phyloP scores from a whole-genome alignment of 2,797 vertebrate species.

The Lophura swinhoii region DNA sequence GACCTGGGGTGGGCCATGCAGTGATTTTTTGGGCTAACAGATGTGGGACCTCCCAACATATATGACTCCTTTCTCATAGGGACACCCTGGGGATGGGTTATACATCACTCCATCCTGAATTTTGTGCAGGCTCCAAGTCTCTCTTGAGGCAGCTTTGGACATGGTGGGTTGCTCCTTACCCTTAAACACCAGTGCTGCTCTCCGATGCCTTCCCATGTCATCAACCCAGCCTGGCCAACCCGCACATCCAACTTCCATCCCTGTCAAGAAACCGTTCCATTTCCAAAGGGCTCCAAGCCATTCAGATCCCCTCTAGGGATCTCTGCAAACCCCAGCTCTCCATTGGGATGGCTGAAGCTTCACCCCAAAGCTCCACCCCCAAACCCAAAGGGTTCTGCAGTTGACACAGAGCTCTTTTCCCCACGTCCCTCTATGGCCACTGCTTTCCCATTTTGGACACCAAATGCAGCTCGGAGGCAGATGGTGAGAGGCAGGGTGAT shows the following conservation, averaged over 20 bases:
- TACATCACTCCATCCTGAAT: neutral
- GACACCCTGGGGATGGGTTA: neutral
- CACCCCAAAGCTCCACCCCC: neutral
- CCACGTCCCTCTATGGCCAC: neutral
- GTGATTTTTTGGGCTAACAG: neutral
- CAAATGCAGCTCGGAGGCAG: neutral
- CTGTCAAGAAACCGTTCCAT: accelerated
- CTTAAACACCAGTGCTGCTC: neutral
- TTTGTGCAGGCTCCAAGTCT: neutral
- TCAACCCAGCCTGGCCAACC: neutral
- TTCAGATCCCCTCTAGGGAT: neutral
- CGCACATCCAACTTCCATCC: neutral
- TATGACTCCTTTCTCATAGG: neutral
- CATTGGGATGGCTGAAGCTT: neutral
- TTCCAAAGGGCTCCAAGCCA: neutral
- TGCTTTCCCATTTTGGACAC: accelerated
- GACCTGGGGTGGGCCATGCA: neutral
- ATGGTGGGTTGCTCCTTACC: accelerated
- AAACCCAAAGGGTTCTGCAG: neutral
- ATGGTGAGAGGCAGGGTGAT: accelerated
- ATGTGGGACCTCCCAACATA: neutral
- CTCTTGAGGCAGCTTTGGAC: neutral
- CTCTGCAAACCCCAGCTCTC: neutral
- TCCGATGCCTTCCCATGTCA: neutral
- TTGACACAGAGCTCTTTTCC: neutral